phyloP scores from a whole-genome alignment of 2,888 invertebrate species.

The Pristionchus arcanus region DNA sequence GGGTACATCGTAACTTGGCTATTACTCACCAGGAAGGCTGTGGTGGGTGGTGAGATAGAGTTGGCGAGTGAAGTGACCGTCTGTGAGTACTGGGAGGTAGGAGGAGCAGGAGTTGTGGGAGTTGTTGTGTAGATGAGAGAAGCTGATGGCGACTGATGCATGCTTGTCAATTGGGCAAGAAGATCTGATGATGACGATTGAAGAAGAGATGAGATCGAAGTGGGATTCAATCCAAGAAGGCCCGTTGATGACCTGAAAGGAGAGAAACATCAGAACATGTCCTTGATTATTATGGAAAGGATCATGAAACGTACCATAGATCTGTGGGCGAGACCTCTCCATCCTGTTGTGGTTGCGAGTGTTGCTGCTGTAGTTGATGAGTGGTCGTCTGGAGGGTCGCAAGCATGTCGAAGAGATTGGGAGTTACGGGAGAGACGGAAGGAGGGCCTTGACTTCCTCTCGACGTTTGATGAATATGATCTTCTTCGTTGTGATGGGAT shows the following conservation, averaged over 20 bases:
- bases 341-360: neutral
- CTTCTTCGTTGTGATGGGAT: slow-evolving; percentile 35
- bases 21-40: slow-evolving; percentile 40
- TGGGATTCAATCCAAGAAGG: neutral
- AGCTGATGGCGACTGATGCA: slow-evolving; percentile 34
- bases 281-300: neutral
- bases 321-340: slow-evolving; percentile 5
- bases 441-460: neutral
- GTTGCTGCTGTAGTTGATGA: slow-evolving; percentile 46
- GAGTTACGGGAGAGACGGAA: slow-evolving; percentile 38
- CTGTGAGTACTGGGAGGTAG: neutral
- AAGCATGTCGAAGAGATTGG: slow-evolving; percentile 54
- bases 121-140: slow-evolving; percentile 53
- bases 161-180: slow-evolving; percentile 43
- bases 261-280: neutral
- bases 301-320: neutral
- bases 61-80: slow-evolving; percentile 4
- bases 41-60: neutral
- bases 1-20: neutral
- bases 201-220: slow-evolving; percentile 26
- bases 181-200: slow-evolving; percentile 3
- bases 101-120: slow-evolving; percentile 8
- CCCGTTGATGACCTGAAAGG: slow-evolving; percentile 4
- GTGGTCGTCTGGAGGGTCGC: neutral
- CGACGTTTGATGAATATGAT: neutral